Conservation (phyloP, 2,888 invertebrate genomes). For the Brachylomia viminalis region DNA sequence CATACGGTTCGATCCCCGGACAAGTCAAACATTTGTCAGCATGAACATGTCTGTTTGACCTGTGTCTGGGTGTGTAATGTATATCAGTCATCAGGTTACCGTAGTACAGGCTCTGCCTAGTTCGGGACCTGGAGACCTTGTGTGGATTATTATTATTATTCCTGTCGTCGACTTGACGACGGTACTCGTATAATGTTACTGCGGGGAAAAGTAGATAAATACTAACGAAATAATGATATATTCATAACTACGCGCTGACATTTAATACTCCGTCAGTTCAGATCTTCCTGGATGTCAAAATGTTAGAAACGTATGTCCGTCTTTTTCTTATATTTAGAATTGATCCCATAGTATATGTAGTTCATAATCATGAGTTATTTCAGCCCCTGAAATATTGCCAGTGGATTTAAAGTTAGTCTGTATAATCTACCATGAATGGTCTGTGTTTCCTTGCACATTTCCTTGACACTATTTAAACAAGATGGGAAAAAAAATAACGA, state of each 20-base stretch:
- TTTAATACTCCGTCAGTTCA: background rate
- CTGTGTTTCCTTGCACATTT: background rate
- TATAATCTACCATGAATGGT: background rate
- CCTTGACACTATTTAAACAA: background rate
- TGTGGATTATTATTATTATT: too few species aligned
- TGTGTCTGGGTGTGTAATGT: too few species aligned
- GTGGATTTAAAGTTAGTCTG: background rate
- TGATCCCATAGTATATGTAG: background rate
- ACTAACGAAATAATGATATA: background rate
- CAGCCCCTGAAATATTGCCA: background rate
- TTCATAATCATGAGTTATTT: background rate
- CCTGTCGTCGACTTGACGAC: background rate
- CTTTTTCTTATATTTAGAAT: background rate
- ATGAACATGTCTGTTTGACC: too few species aligned
- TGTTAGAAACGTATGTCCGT: background rate
- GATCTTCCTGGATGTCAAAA: background rate
- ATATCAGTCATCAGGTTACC: too few species aligned
- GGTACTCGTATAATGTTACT: background rate
- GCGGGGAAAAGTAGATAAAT: slow-evolving; percentile 4
- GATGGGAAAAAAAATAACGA: too few species aligned
- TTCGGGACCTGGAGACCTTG: too few species aligned
- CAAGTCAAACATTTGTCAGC: too few species aligned
- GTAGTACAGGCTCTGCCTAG: too few species aligned
- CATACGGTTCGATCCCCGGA: too few species aligned
- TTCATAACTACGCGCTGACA: background rate